These are phyloP conservation scores for Horisme vitalbata DNA, from an alignment of 2,888 invertebrate genomes.

Conservation along the genomic window DNA sequence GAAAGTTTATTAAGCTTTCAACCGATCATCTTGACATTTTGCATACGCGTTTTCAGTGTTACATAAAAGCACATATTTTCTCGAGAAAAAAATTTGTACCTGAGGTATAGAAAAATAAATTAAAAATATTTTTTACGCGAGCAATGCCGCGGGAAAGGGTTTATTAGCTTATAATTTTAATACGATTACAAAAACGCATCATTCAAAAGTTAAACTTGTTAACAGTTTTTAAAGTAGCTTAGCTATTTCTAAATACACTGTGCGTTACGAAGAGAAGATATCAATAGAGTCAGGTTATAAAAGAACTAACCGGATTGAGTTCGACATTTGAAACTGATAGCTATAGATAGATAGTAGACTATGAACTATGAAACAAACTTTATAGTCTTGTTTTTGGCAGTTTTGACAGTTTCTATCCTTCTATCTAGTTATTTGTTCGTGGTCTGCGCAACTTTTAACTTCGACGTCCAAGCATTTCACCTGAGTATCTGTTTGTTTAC, in stretches of 20 bases:
- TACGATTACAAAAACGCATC: too few relatives aligned
- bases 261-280: conserved; percentile 45
- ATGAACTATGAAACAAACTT: conserved; percentile 80
- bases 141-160: too few relatives aligned
- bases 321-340: conserved; percentile 79
- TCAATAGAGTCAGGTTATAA: conserved; percentile 50
- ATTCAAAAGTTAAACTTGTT: too few relatives aligned
- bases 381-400: conserved; percentile 84
- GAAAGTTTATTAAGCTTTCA: too few relatives aligned
- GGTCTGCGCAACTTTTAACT: conserved; percentile 79
- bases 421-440: conserved; percentile 81
- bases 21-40: too few relatives aligned
- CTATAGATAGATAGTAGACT: conserved; percentile 75
- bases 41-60: too few relatives aligned
- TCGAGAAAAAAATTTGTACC: too few relatives aligned
- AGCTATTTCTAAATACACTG: background rate
- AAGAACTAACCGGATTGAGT: conserved; percentile 72
- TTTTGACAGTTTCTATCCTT: conserved; percentile 70
- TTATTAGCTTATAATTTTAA: too few relatives aligned
- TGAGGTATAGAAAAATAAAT: too few relatives aligned
- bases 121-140: too few relatives aligned
- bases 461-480: conserved; percentile 69
- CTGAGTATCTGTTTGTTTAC: conserved; percentile 68
- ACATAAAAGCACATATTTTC: too few relatives aligned
- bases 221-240: conserved; percentile 3